Percentiles rank a stretch among this genome's conserved stretches.
phyloP scores from a whole-genome alignment of 2,113 vertebrate species.

The Madoqua kirkii region DNA sequence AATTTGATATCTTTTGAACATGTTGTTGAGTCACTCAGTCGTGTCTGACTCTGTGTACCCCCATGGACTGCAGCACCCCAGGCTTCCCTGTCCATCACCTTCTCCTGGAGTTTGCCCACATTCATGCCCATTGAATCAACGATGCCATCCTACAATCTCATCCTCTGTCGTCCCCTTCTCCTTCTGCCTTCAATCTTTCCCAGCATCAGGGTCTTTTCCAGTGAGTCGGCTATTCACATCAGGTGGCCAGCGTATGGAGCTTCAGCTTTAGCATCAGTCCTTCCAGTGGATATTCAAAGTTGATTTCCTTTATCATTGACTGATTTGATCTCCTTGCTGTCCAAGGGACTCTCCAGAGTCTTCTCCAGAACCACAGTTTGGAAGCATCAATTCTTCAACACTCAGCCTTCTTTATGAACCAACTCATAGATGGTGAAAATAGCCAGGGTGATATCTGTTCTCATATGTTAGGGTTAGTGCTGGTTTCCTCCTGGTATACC shows the following conservation, averaged over 20 bases:
- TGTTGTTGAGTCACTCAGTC: not conserved
- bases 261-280: not conserved
- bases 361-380: not conserved
- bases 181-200: not conserved
- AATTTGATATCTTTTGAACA: not conserved
- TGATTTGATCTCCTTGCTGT: not conserved
- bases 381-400: not conserved
- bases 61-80: not conserved
- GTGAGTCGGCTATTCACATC: not conserved
- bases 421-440: not conserved
- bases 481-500: not conserved
- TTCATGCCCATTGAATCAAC: not conserved
- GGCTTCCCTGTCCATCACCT: not conserved
- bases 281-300: not conserved
- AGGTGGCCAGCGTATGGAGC: not conserved
- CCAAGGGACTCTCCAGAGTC: not conserved
- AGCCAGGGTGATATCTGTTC: not conserved
- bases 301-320: not conserved
- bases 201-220: not conserved
- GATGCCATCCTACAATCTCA: not conserved
- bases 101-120: not conserved
- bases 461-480: not conserved
- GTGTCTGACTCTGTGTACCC: not conserved
- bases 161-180: not conserved
- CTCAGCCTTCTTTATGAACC: not conserved